Evolutionary conservation across 2,888 invertebrate genomes (phyloP), one percentile per base, ranked within the genome.

Genomic region (Lasioglossum zephyrum): DNA sequence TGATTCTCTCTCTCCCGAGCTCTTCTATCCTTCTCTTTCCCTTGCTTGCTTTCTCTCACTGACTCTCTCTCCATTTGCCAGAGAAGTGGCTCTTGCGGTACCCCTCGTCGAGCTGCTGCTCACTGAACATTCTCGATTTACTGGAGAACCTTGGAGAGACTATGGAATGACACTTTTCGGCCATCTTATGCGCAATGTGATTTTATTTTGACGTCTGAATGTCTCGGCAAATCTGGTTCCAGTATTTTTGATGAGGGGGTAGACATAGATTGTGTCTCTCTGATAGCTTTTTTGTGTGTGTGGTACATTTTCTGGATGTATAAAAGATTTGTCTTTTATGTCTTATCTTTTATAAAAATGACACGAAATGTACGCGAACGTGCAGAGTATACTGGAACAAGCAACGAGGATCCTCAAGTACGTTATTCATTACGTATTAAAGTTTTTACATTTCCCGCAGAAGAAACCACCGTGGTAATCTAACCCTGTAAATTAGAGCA

Each of bases 51-150:
- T 22, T 53, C 22, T 53, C 49, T 22, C 49, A 1, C 49, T 22
- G 22, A 49, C 69, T 9, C 36, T 22, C 39, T 6, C 60, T 13
- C 60, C 60, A 60, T 60, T 60, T 60, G 26, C 26, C 60, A 2
- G 60, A 60, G 60, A 60, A 69, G 69, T 69, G 69, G 39, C 69
- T 69, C 69, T 36, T 39, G 36, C 69, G 36, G 39, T 69, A 4
- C 39, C 31, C 69, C 69, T 39, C 39, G 39, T 9, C 69, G 60
- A 13, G 60, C 5, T 31, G 60, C 60, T 31, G 26, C 60, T 60
- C 60, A 13, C 60, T 60, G 60, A 60, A 60, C 60, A 31, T 49
- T 26, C 26, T 18, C 66, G 66, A 66, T 66, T 66, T 66, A 66
- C 31, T 18, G 36, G 66, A 36, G 66, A 18, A 36, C 66, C 66